A percentile compares a stretch with the other conserved stretches of the same genome.
Conservation (phyloP, 2,113 vertebrate species). For the Megaleporinus macrocephalus region DNA sequence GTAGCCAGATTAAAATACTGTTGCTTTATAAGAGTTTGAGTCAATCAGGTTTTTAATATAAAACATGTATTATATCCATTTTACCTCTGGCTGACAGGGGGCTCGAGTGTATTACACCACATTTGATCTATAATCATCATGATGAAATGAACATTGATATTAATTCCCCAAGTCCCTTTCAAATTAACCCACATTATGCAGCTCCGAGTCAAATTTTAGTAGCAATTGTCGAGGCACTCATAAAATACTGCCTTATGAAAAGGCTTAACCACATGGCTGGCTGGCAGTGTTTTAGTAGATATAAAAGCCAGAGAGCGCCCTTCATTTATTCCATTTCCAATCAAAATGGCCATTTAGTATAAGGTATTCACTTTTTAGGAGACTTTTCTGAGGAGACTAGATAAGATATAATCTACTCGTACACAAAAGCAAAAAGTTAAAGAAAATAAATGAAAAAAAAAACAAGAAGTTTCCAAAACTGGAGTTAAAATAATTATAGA, state of each 20-base stretch:
- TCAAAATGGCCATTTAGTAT: no score
- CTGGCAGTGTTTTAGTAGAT: not conserved
- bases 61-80: not conserved
- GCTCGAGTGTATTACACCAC: not conserved
- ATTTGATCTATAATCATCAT: constrained; percentile 26
- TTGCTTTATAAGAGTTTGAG: constrained; percentile 1
- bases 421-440: no score
- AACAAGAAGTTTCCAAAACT: no score
- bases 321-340: no score
- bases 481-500: no score
- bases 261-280: not conserved
- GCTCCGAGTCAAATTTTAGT: not conserved
- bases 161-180: constrained; percentile 52
- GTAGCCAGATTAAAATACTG: constrained; percentile 9
- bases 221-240: not conserved
- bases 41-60: constrained; percentile 9
- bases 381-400: no score
- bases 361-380: no score
- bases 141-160: constrained; percentile 29
- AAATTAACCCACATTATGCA: constrained; percentile 57
- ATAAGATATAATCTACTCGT: no score
- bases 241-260: not conserved
- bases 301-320: no score
- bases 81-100: not conserved
- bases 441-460: no score